These are phyloP conservation scores for Stegana nigrithorax DNA, from an alignment of 2,888 invertebrate genomes.

Conservation along the genomic window DNA sequence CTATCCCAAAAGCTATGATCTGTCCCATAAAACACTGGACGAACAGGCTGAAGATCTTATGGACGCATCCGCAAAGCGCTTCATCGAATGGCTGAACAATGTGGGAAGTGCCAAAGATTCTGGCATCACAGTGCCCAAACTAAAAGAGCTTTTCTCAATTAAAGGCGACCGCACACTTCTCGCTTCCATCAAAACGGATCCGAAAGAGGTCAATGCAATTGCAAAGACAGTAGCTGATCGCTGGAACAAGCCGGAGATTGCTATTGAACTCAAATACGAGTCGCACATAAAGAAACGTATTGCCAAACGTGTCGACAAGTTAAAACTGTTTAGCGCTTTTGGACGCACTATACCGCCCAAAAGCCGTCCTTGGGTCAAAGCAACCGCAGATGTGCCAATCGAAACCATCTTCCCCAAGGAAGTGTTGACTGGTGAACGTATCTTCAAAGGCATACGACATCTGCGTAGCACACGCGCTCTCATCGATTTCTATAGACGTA, in stretches of 20 bases:
- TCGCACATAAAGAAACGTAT: constrained; percentile 52
- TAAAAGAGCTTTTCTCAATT: constrained; percentile 66
- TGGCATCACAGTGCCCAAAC: constrained; percentile 60
- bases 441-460: constrained; percentile 67
- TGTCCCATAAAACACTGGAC: constrained; percentile 52
- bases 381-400: constrained; percentile 50
- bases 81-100: constrained; percentile 64
- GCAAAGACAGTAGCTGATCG: constrained; percentile 65
- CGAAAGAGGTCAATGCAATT: constrained; percentile 64
- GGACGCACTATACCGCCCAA: constrained; percentile 63
- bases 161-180: constrained; percentile 62
- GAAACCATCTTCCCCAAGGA: constrained; percentile 63
- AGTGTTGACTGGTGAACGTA: constrained; percentile 56
- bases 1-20: constrained; percentile 18
- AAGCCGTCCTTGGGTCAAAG: constrained; percentile 54
- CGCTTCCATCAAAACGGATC: constrained; percentile 63
- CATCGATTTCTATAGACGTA: constrained; percentile 57
- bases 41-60: constrained; percentile 67
- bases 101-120: constrained; percentile 57
- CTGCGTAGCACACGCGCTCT: constrained; percentile 63
- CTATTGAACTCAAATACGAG: constrained; percentile 65
- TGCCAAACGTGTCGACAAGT: constrained; percentile 38
- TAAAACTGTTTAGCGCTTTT: constrained; percentile 60
- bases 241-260: constrained; percentile 66
- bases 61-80: constrained; percentile 67